Evolutionary conservation across 2,797 vertebrate genomes (phyloP).

Genomic region (Premnoplex brunnescens): DNA sequence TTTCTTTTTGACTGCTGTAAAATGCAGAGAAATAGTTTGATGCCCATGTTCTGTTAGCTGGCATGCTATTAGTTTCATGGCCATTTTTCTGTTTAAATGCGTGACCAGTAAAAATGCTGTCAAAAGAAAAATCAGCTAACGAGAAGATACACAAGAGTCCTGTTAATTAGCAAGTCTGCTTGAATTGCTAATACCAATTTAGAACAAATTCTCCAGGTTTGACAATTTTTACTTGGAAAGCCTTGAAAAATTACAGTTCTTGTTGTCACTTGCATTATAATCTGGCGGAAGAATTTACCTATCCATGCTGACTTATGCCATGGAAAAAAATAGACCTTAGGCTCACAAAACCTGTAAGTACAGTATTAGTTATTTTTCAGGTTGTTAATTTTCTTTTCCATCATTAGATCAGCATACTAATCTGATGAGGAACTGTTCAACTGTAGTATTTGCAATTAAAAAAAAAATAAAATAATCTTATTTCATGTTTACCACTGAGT

Average conservation of each 20-base stretch:
- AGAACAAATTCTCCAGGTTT: background rate
- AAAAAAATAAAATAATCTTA: background rate
- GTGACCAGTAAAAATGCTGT: slow-evolving; percentile 27
- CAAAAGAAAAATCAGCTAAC: slow-evolving; percentile 11
- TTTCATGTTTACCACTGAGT: background rate
- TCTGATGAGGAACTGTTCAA: background rate
- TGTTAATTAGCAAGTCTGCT: slow-evolving; percentile 40
- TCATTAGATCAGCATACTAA: background rate
- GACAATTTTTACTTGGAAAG: background rate
- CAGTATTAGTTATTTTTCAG: background rate
- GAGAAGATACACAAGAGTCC: background rate
- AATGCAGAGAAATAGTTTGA: slow-evolving; percentile 17
- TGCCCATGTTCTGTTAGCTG: background rate
- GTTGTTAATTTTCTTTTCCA: background rate
- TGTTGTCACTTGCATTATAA: background rate
- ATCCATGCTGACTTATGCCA: background rate
- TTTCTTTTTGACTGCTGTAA: slow-evolving; percentile 37
- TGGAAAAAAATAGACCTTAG: background rate
- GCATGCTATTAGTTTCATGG: background rate
- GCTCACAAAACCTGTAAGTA: background rate
- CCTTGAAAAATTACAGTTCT: background rate
- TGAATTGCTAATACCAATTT: slow-evolving; percentile 21
- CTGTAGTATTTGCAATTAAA: background rate
- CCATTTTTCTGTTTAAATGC: slow-evolving; percentile 22
- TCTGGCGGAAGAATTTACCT: background rate